These are phyloP conservation scores for Apotomis turbidana DNA, from an alignment of 2,888 invertebrate species.

Conservation along the genomic window DNA sequence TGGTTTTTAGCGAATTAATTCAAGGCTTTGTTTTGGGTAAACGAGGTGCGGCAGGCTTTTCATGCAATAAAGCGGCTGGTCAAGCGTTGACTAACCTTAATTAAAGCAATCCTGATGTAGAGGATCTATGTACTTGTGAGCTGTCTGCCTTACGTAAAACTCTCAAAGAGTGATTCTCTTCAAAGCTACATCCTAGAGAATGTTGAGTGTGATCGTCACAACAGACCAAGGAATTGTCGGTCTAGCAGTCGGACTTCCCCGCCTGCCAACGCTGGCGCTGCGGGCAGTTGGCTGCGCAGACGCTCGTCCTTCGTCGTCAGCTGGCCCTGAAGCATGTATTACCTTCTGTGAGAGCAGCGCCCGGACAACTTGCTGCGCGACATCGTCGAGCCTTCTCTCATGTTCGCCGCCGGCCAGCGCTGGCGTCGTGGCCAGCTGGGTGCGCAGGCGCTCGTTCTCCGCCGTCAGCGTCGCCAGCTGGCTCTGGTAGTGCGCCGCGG, in stretches of 20 bases:
- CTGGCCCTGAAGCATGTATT: neutral
- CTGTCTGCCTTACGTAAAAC: no score
- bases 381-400: constrained; percentile 91
- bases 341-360: constrained; percentile 94
- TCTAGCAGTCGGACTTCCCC: no score
- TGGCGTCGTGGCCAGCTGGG: constrained; percentile 77
- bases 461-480: constrained; percentile 86
- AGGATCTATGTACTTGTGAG: no score
- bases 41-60: constrained; percentile 8
- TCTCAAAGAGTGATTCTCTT: no score
- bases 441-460: constrained; percentile 87
- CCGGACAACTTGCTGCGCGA: constrained; percentile 92
- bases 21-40: constrained; percentile 20
- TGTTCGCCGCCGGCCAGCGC: constrained; percentile 85
- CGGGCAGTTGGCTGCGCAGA: no score
- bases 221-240: no score
- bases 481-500: constrained; percentile 88
- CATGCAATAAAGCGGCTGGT: constrained; percentile 12
- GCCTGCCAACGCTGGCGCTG: no score
- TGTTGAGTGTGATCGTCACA: no score
- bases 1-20: constrained; percentile 38
- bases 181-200: no score
- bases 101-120: neutral
- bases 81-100: constrained; percentile 17
- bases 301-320: no score